phyloP scores from a whole-genome alignment of 2,797 vertebrate species.

The Pachyuromys duprasi region DNA sequence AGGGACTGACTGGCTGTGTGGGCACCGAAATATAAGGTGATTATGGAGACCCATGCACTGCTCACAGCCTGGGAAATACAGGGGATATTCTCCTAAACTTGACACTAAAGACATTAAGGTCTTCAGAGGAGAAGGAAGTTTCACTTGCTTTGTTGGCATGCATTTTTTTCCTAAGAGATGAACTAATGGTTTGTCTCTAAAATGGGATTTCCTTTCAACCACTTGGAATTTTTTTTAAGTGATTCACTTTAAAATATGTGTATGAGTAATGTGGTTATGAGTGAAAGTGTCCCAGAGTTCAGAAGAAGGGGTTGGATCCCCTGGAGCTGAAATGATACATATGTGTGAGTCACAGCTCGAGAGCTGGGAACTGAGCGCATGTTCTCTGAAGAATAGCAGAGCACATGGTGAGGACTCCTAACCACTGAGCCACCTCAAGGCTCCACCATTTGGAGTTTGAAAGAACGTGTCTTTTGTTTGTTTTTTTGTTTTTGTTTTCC shows the following conservation, averaged over 20 bases:
- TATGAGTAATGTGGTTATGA: not conserved
- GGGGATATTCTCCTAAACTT: not conserved
- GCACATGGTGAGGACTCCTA: not conserved
- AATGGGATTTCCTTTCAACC: slow-evolving; percentile 26
- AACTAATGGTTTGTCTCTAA: slow-evolving; percentile 14
- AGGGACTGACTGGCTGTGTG: no score
- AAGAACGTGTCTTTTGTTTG: not conserved
- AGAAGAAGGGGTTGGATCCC: not conserved
- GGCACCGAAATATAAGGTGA: no score
- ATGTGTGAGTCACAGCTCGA: not conserved
- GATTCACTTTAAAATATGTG: not conserved
- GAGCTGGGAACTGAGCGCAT: not conserved
- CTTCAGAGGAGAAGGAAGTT: not conserved
- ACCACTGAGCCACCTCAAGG: not conserved
- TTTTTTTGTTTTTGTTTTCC: no score
- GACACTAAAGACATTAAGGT: not conserved
- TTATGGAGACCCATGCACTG: no score
- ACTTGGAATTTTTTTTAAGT: not conserved
- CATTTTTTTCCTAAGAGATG: slow-evolving; percentile 1
- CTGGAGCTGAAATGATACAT: not conserved
- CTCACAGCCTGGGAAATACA: not conserved
- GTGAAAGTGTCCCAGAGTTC: not conserved
- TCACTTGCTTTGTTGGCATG: not conserved
- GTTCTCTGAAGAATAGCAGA: not conserved
- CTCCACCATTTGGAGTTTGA: not conserved